A percentile compares a stretch with the other conserved stretches of the same genome.
phyloP scores from a whole-genome alignment of 2,888 invertebrate species.

The Eristalinus aeneus region DNA sequence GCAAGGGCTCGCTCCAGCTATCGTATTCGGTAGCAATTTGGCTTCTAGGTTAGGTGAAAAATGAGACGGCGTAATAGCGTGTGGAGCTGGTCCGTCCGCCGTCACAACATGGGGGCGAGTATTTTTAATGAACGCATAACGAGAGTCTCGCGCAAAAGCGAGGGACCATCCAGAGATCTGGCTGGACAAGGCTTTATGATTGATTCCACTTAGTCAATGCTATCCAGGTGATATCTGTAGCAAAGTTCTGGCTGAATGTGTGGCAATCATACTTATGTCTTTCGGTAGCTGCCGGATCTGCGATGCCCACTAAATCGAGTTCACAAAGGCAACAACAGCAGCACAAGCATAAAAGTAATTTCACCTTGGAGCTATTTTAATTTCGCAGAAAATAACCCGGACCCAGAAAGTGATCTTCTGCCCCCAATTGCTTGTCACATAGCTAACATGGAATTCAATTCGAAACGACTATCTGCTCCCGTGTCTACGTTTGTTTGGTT shows the following conservation, averaged over 20 bases:
- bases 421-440: slow-evolving; percentile 67
- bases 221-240: slow-evolving; percentile 35
- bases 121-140: slow-evolving; percentile 66
- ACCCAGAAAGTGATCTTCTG: slow-evolving; percentile 65
- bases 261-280: slow-evolving; percentile 47
- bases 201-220: slow-evolving; percentile 50
- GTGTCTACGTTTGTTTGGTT: slow-evolving; percentile 36
- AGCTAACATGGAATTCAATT: slow-evolving; percentile 69
- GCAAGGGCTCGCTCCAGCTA: slow-evolving; percentile 29
- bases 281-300: slow-evolving; percentile 12
- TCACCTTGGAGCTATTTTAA: slow-evolving; percentile 68
- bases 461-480: slow-evolving; percentile 55
- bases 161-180: slow-evolving; percentile 22
- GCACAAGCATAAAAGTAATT: slow-evolving; percentile 58
- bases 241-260: slow-evolving; percentile 19
- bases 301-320: slow-evolving; percentile 31
- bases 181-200: slow-evolving; percentile 45
- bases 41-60: slow-evolving; percentile 66
- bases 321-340: background rate
- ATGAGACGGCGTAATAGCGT: slow-evolving; percentile 65
- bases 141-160: background rate
- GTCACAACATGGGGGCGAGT: slow-evolving; percentile 69
- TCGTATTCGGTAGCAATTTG: slow-evolving; percentile 69
- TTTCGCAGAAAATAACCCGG: slow-evolving; percentile 63
- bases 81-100: slow-evolving; percentile 56